Evolutionary conservation across 2,888 invertebrate genomes (phyloP), one percentile per base, ranked within the genome.

Genomic region (Eurytoma adleriae): DNA sequence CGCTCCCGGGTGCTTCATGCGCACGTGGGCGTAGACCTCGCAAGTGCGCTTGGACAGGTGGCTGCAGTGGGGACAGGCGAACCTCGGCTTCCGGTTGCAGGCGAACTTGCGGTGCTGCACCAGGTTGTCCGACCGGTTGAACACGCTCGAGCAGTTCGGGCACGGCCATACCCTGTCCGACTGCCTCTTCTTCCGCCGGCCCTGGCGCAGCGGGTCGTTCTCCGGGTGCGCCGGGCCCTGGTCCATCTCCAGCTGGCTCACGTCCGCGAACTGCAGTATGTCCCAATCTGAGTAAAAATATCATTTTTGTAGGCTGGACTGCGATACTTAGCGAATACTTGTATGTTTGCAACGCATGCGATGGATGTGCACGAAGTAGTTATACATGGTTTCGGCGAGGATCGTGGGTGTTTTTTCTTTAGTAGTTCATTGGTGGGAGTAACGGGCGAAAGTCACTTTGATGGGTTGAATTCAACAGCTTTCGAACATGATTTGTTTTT

Each of bases 71-170:
- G 24, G 70, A 54, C 79, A 79, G 0, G 13, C 3, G 24, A 79
- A 79, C 48, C 79, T 62, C 14, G 74, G 79, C 3, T 61, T 66
- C 40, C 27, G 18, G 16, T 75, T 69, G n/a, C 79, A 79, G 12
- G 64, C 48, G 16, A 64, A 75, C 7, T 40, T 74, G 3, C 30
- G 12, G 24, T 79, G 79, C 24, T 75, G 69, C 0, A n/a, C 30
- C 0, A 79, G 50, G 66, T 71, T 74, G 18, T 75, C 70, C 13
- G 14, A 16, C 10, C 70, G 70, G 56, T 79, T 70, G 24, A 61
- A 73, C 0, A 66, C 59, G 10, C 72, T 59, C 1, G 62, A 3
- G 20, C 69, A 75, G n/a, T 70, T 70, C 14, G 70, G 70, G 27
- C 79, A 79, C 0, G 70, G 66, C 4, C 61, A 76, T 0, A 7